Conservation (phyloP, 2,888 invertebrate genomes). For the Trachelus stipa region DNA sequence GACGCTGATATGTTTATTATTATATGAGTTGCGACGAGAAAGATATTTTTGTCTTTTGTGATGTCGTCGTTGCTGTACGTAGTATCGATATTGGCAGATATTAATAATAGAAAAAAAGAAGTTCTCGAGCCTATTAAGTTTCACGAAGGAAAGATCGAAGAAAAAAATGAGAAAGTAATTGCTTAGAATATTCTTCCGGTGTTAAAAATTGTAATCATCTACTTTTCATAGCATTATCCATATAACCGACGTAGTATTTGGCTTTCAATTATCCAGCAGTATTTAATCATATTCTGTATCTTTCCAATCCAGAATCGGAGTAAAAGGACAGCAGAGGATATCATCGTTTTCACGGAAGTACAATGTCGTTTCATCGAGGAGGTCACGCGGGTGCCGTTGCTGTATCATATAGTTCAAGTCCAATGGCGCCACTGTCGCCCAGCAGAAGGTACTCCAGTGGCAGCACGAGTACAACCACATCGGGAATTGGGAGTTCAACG, state of each 20-base stretch:
- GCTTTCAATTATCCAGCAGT: not conserved
- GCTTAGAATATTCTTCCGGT: too few species aligned
- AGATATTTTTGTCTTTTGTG: not conserved
- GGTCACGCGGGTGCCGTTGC: slow-evolving; percentile 60
- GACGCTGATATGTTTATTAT: not conserved
- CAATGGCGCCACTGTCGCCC: slow-evolving; percentile 60
- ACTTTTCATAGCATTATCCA: too few species aligned
- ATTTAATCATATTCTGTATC: not conserved
- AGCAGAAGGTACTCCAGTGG: slow-evolving; percentile 51
- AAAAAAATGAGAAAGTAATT: not conserved
- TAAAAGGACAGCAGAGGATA: slow-evolving; percentile 3
- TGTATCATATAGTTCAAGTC: slow-evolving; percentile 54
- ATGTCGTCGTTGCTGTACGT: not conserved
- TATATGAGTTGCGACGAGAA: not conserved
- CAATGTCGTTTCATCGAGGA: slow-evolving; percentile 61
- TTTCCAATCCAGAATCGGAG: not conserved
- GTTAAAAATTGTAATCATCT: too few species aligned
- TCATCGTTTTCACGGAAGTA: slow-evolving; percentile 11
- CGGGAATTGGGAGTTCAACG: slow-evolving; percentile 39
- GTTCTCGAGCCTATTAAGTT: not conserved
- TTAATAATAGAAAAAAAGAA: not conserved
- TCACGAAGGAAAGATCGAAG: not conserved
- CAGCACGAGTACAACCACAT: slow-evolving; percentile 40
- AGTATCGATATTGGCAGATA: not conserved
- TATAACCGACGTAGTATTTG: not conserved